A percentile compares a stretch with the other conserved stretches of the same genome.
phyloP scores from a whole-genome alignment of 2,797 vertebrate species.

The Tenualosa ilisha region DNA sequence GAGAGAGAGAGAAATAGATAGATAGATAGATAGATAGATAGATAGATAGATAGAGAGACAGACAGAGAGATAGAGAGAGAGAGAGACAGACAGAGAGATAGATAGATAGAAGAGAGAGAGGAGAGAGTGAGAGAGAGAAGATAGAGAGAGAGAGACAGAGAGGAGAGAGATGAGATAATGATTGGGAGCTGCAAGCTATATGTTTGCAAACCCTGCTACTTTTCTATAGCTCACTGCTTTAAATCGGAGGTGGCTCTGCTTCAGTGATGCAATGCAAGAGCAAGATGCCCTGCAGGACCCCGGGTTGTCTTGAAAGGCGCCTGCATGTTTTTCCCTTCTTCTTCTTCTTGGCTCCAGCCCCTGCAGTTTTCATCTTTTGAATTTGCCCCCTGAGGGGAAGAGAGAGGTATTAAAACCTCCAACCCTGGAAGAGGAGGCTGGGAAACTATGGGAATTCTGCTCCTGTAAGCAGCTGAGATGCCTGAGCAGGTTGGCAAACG shows the following conservation, averaged over 20 bases:
- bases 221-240: conserved; percentile 62
- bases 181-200: background rate
- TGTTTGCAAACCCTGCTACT: conserved; percentile 42
- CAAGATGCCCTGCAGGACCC: conserved; percentile 67
- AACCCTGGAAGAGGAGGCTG: conserved; percentile 33
- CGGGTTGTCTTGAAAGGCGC: conserved; percentile 53
- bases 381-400: conserved; percentile 38
- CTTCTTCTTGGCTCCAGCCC: conserved; percentile 20
- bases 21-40: background rate
- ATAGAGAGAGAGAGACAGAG: background rate
- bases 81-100: background rate
- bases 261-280: conserved; percentile 71
- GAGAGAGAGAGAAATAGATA: background rate
- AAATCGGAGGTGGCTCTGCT: conserved; percentile 63
- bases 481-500: conserved; percentile 27
- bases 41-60: background rate
- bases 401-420: conserved; percentile 41
- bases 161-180: background rate
- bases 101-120: background rate
- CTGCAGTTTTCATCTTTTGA: conserved; percentile 46
- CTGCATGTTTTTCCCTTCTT: conserved; percentile 33
- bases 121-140: background rate
- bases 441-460: conserved; percentile 29
- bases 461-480: conserved; percentile 11
- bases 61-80: background rate